Evolutionary conservation across 2,888 invertebrate species (phyloP), one percentile per base, ranked within the genome.

Genomic region (Candidula unifasciata): DNA sequence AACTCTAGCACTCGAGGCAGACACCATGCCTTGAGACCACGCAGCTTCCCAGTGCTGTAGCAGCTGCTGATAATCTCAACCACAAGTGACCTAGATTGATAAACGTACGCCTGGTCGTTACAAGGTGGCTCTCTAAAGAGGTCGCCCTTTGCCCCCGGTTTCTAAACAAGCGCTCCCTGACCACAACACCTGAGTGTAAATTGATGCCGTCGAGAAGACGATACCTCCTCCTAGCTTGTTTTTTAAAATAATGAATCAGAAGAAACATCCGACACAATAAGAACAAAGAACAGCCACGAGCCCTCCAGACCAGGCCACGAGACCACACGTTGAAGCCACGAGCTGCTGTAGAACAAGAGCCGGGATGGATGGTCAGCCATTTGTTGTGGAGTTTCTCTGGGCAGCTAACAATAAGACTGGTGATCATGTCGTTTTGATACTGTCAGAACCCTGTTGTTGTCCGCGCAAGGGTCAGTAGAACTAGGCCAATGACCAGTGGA

Each of bases 401-500:
- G 27, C 27, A 54, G 8, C 3, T 2, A 60, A 60, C n/a, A 60
- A n/a, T n/a, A 24, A 18, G 44, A 44, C 18, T 10, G 54, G n/a
- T 24, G 10, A 74, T 74, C 74, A n/a, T 44, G 54, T 74, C 52
- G 24, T 74, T 60, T 60, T 60, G 60, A 60, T 24, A 60, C 60
- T 74, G 44, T 74, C 54, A 71, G 16, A n/a, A 35, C 52, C 27
- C 13, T 13, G 33, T 21, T 74, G 24, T 24, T 74, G 16, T 27
- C 21, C 27, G 52, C 52, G 74, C n/a, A n/a, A 13, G 60, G 21
- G 24, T 21, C 71, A 54, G 44, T 16, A 52, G 52, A 74, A 52
- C 52, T 27, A 54, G 74, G 74, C 16, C 74, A 74, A 74, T 74
- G 74, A n/a, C 74, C 74, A 74, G n/a, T 52, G 74, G 74, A 74